Percentiles rank a stretch among this genome's conserved stretches.
These are phyloP conservation scores for Tiliacea aurago DNA, from an alignment of 2,888 invertebrate species.

Conservation along the genomic window DNA sequence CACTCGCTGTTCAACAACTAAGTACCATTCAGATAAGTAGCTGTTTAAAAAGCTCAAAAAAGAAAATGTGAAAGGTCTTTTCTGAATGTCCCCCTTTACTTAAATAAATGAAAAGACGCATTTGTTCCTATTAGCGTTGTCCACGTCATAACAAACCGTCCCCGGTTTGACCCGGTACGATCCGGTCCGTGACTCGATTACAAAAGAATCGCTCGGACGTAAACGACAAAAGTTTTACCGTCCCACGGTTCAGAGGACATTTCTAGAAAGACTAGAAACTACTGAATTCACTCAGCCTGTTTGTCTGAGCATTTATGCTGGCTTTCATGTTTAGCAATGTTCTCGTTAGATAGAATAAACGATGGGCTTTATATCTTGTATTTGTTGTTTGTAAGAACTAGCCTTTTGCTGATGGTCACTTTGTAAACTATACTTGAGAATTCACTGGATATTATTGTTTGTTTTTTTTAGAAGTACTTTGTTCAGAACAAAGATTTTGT, in stretches of 20 bases:
- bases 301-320: constrained; percentile 47
- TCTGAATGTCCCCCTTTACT: constrained; percentile 32
- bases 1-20: background rate
- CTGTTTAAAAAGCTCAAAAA: background rate
- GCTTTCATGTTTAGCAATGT: constrained; percentile 44
- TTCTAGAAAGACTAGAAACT: constrained; percentile 34
- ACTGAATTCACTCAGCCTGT: constrained; percentile 51
- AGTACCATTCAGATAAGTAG: constrained; percentile 18
- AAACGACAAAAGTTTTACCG: constrained; percentile 63
- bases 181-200: constrained; percentile 70
- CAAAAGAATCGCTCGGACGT: constrained; percentile 64
- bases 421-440: constrained; percentile 4
- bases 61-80: constrained; percentile 16
- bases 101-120: constrained; percentile 54
- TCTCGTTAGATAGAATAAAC: constrained; percentile 32
- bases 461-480: background rate
- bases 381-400: constrained; percentile 25
- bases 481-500: background rate
- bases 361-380: constrained; percentile 13
- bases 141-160: constrained; percentile 68
- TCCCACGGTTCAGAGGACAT: constrained; percentile 38
- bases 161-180: constrained; percentile 62
- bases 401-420: constrained; percentile 7
- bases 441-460: constrained; percentile 10
- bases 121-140: constrained; percentile 69